Evolutionary conservation across 2,113 vertebrate species (phyloP).

Genomic region (Plecotus auritus): DNA sequence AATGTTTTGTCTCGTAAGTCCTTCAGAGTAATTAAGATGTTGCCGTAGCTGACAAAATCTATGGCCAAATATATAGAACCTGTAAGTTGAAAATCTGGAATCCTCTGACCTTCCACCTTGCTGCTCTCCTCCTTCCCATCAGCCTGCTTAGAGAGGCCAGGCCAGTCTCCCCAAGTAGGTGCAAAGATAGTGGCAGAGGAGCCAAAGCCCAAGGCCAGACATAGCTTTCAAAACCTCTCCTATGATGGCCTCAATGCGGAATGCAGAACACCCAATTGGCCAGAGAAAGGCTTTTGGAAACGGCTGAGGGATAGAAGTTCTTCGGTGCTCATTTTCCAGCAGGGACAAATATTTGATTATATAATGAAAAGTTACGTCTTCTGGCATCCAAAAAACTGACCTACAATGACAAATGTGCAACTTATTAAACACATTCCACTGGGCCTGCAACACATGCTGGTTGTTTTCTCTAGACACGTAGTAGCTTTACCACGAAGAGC

Average conservation of each 20-base stretch:
- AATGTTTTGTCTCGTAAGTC: neutral
- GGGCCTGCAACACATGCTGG: slow-evolving; percentile 12
- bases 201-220: neutral
- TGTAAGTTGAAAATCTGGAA: neutral
- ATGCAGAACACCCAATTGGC: neutral
- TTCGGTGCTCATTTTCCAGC: slow-evolving; percentile 30
- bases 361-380: slow-evolving; percentile 64
- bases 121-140: neutral
- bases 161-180: neutral
- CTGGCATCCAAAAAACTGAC: slow-evolving; percentile 55
- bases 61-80: neutral
- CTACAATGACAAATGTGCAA: slow-evolving; percentile 65
- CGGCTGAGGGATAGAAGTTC: neutral
- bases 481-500: slow-evolving; percentile 37
- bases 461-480: slow-evolving; percentile 34
- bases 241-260: neutral
- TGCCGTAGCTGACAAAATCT: neutral
- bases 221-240: neutral
- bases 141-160: neutral
- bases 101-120: neutral
- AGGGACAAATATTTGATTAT: slow-evolving; percentile 50
- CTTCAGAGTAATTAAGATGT: neutral
- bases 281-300: slow-evolving; percentile 22
- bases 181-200: neutral
- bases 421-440: slow-evolving; percentile 63